A percentile compares a stretch with the other conserved stretches of the same genome.
These are phyloP conservation scores for Patella ulyssiponensis DNA, from an alignment of 2,888 invertebrate species.

Conservation along the genomic window DNA sequence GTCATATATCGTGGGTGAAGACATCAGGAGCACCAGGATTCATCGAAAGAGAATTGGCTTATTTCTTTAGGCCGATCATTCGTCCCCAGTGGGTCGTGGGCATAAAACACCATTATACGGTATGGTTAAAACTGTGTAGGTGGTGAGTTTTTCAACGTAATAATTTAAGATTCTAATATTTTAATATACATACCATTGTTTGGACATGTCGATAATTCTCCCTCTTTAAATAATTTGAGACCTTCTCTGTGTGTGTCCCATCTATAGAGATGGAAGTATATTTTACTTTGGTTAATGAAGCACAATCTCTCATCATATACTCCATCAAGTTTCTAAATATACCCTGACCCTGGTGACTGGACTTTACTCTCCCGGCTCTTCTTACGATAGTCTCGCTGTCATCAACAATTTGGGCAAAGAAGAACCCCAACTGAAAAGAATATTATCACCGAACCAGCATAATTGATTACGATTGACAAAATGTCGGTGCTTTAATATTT, in stretches of 20 bases:
- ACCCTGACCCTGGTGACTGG: slow-evolving; percentile 18
- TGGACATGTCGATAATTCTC: not conserved
- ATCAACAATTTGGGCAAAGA: slow-evolving; percentile 10
- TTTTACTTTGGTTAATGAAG: not conserved
- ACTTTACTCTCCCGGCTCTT: slow-evolving; percentile 14
- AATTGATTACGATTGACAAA: too few species aligned
- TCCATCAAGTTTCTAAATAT: slow-evolving; percentile 3
- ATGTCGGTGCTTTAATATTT: too few species aligned
- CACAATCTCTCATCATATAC: not conserved
- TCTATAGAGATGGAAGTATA: not conserved
- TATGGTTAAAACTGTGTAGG: too few species aligned
- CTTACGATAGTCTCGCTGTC: slow-evolving; percentile 14
- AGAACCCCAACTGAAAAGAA: slow-evolving; percentile 9
- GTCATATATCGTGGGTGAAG: too few species aligned
- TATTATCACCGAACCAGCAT: not conserved
- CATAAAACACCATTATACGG: too few species aligned
- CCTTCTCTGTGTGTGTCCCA: not conserved
- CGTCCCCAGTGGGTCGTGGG: too few species aligned
- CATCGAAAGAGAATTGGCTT: too few species aligned
- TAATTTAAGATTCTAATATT: too few species aligned
- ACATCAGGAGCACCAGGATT: too few species aligned
- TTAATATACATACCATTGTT: not conserved
- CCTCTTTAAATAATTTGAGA: not conserved
- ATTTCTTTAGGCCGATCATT: too few species aligned
- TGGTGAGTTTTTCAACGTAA: too few species aligned